Conservation (phyloP, 2,113 vertebrate genomes). For the Hypocryptadius cinnamomeus region DNA sequence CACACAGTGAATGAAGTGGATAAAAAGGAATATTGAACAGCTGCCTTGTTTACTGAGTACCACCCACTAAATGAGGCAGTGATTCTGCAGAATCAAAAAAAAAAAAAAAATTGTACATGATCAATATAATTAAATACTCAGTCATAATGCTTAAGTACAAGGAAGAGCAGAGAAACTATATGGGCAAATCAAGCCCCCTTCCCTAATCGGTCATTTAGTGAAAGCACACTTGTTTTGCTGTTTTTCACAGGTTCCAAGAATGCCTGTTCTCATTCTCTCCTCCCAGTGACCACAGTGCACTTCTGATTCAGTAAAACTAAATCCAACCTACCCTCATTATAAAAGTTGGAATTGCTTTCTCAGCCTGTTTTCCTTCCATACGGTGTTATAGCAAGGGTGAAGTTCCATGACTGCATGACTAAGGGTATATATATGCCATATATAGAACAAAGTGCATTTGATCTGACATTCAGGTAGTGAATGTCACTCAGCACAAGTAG, state of each 20-base stretch:
- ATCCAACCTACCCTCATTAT: neutral
- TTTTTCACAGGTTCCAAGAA: neutral
- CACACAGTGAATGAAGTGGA: constrained; percentile 55
- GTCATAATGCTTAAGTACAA: neutral
- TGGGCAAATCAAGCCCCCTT: neutral
- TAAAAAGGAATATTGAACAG: constrained; percentile 57
- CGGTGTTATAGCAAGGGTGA: neutral
- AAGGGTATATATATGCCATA: neutral
- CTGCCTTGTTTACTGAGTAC: constrained; percentile 43
- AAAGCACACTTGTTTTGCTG: neutral
- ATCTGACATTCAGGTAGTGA: constrained; percentile 1
- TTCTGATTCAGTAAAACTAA: neutral
- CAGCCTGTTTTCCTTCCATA: neutral
- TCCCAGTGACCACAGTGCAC: neutral
- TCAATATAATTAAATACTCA: constrained; percentile 53
- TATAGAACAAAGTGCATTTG: constrained; percentile 16
- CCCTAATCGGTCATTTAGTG: neutral
- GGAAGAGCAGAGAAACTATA: neutral
- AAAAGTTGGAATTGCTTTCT: neutral
- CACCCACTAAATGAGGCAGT: constrained; percentile 41
- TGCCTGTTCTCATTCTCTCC: neutral
- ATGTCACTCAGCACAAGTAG: neutral
- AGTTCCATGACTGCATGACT: neutral
- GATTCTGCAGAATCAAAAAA: neutral
- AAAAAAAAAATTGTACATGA: neutral